Evolutionary conservation across 2,113 vertebrate species (phyloP), one percentile per base, ranked within the genome.

Genomic region (Rhineura floridana): DNA sequence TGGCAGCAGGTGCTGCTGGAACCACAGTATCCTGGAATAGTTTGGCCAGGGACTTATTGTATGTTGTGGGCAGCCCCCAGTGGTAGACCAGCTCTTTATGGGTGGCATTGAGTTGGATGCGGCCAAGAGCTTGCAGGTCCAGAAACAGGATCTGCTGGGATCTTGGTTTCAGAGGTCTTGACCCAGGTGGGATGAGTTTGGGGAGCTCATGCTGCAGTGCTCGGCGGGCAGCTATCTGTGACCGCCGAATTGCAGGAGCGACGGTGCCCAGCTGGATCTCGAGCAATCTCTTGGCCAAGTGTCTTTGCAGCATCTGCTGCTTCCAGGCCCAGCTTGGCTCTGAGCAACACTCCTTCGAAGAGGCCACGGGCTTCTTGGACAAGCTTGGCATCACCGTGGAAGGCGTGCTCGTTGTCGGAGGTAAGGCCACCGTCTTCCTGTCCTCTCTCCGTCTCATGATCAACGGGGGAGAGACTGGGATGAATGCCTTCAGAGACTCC

Each of bases 111-210:
- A 87, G 52, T 17, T 81, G 42, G 28, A 87, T 55, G 33, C 10
- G 48, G n/a, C 39, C 4, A 3, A 87, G 78, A 46, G 11, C 5
- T 13, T 10, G 3, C 42, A 59, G 50, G 33, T 46, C 67, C 39
- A 87, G 1, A 36, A 87, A 87, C 11, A 46, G 78, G 52, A 87
- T 78, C 50, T 81, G 48, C 67, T 46, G 86, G 13, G 65, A 46
- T 30, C 86, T 81, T 39, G 6, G 78, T 28, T 81, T 23, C 1
- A n/a, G 25, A n/a, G 39, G 19, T 23, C 23, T n/a, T 1, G 11
- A 36, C 48, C 42, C 8, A 36, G 39, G 78, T 1, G 21, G 78
- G 3, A 81, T 44, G 17, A 44, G 30, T 87, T 87, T 80, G 42
- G 78, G 78, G 67, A 87, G 39, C 4, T 9, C 6, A 23, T 7